A percentile compares a stretch with the other conserved stretches of the same genome.
These are phyloP conservation scores for Argyra leucocephala DNA, from an alignment of 2,888 invertebrate genomes.

Conservation along the genomic window DNA sequence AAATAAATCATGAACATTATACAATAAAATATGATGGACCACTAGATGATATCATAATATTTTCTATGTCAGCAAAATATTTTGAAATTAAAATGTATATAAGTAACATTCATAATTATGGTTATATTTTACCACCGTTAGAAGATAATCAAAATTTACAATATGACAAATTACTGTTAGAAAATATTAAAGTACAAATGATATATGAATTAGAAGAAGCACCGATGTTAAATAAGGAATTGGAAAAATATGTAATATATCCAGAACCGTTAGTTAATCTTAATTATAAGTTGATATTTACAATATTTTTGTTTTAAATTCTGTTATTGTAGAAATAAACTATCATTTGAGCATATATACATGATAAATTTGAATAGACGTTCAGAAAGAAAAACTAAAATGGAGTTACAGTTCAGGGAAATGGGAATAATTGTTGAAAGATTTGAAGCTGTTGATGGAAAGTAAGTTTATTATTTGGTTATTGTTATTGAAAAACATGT, in stretches of 20 bases:
- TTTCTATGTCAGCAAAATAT: slow-evolving; percentile 71
- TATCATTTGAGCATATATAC: slow-evolving; percentile 71
- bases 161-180: slow-evolving; percentile 61
- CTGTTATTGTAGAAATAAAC: slow-evolving; percentile 46
- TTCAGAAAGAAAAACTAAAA: slow-evolving; percentile 65
- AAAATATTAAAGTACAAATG: slow-evolving; percentile 66
- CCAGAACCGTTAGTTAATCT: slow-evolving; percentile 33
- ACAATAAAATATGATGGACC: slow-evolving; percentile 60
- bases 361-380: slow-evolving; percentile 87
- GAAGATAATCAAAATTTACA: slow-evolving; percentile 55
- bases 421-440: slow-evolving; percentile 66
- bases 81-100: slow-evolving; percentile 58
- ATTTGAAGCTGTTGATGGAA: slow-evolving; percentile 83
- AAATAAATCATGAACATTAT: slow-evolving; percentile 18
- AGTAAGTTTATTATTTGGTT: slow-evolving; percentile 48
- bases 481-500: background rate
- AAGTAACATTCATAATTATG: slow-evolving; percentile 74
- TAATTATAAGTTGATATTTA: background rate
- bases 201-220: slow-evolving; percentile 50
- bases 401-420: slow-evolving; percentile 69
- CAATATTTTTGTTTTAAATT: background rate
- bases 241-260: slow-evolving; percentile 39
- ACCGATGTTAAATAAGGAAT: slow-evolving; percentile 41
- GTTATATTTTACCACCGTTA: slow-evolving; percentile 72
- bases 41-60: slow-evolving; percentile 83